Conservation (phyloP, 1,140 invertebrate species). For the Zaprionus taronus region DNA sequence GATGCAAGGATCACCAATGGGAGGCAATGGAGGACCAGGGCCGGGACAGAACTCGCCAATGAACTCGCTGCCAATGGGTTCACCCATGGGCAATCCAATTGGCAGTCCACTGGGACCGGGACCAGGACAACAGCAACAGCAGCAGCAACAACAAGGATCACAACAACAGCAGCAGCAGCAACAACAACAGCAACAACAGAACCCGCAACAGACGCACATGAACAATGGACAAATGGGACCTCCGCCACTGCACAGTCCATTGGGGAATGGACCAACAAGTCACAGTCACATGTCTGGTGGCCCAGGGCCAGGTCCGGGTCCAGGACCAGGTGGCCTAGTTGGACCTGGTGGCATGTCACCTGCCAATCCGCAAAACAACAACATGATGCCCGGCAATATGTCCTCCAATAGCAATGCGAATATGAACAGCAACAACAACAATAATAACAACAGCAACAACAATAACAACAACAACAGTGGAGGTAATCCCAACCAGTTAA, state of each 20-base stretch:
- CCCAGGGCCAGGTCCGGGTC: conserved; percentile 72
- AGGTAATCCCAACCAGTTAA: conserved; percentile 66
- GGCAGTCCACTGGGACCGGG: conserved; percentile 88
- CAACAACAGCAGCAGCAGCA: conserved; percentile 32
- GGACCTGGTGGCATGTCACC: conserved; percentile 70
- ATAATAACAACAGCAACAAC: conserved; percentile 29
- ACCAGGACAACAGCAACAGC: conserved; percentile 85
- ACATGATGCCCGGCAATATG: conserved; percentile 53
- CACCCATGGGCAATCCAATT: conserved; percentile 89
- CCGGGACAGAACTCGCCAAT: conserved; percentile 86
- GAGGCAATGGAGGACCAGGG: conserved; percentile 84
- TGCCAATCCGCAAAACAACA: conserved; percentile 61
- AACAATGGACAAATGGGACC: conserved; percentile 84
- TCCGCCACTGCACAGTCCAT: conserved; percentile 78
- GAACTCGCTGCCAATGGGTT: conserved; percentile 90
- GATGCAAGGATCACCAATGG: conserved; percentile 86
- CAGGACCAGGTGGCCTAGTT: conserved; percentile 63
- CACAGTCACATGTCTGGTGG: conserved; percentile 77
- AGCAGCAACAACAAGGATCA: conserved; percentile 31
- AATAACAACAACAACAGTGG: conserved; percentile 45
- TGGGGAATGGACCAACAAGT: conserved; percentile 77
- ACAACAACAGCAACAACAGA: conserved; percentile 62
- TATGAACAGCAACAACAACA: conserved; percentile 34
- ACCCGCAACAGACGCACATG: conserved; percentile 81
- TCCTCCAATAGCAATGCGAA: conserved; percentile 37